phyloP scores from a whole-genome alignment of 2,888 invertebrate genomes.

The Lordiphosa fenestrarum region DNA sequence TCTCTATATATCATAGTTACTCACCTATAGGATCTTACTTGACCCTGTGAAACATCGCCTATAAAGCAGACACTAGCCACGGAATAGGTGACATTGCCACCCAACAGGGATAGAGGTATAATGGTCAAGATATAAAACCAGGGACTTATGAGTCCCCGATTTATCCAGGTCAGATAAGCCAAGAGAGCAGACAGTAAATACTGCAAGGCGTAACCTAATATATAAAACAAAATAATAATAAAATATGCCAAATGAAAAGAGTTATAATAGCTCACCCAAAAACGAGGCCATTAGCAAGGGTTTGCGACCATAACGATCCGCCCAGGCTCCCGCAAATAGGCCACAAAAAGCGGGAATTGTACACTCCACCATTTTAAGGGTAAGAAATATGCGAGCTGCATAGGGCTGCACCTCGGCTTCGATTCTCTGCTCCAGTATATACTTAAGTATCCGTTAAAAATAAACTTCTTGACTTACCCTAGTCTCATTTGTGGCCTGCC shows the following conservation, averaged over 20 bases:
- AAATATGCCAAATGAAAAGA: background rate
- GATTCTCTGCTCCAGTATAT: conserved; percentile 42
- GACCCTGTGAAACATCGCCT: conserved; percentile 83
- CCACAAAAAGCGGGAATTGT: conserved; percentile 85
- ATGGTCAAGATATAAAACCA: conserved; percentile 81
- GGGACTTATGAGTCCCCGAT: conserved; percentile 61
- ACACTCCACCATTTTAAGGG: conserved; percentile 83
- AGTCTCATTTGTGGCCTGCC: conserved; percentile 81
- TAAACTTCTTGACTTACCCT: conserved; percentile 48
- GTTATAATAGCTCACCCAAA: conserved; percentile 81
- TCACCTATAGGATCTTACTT: conserved; percentile 84
- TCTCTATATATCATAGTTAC: no score
- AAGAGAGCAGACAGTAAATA: conserved; percentile 64
- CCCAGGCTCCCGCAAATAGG: conserved; percentile 89
- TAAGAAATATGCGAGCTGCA: conserved; percentile 83
- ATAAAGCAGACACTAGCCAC: conserved; percentile 84
- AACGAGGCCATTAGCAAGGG: conserved; percentile 85
- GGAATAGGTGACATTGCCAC: conserved; percentile 83
- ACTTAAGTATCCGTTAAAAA: no score
- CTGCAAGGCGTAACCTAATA: conserved; percentile 70
- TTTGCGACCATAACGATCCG: conserved; percentile 88
- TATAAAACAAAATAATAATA: background rate
- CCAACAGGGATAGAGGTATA: conserved; percentile 83
- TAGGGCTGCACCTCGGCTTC: conserved; percentile 84
- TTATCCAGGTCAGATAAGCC: conserved; percentile 50